These are phyloP conservation scores for Perodicticus potto DNA, from an alignment of 2,797 vertebrate species.

Conservation along the genomic window DNA sequence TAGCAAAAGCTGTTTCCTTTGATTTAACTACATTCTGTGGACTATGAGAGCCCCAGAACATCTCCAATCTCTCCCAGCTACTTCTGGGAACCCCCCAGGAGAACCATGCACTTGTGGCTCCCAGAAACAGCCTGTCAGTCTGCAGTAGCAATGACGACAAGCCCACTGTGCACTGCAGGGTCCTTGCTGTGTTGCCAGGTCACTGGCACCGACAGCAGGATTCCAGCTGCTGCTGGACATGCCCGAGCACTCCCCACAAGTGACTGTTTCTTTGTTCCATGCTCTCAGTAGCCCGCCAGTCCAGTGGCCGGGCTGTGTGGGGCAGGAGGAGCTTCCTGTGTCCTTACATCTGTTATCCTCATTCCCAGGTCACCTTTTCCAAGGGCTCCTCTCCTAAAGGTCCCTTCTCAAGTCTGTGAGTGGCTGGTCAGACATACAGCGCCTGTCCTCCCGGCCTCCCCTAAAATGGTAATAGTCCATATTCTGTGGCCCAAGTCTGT, in stretches of 20 bases:
- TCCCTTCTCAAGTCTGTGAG: neutral
- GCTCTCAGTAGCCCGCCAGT: neutral
- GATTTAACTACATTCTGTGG: neutral
- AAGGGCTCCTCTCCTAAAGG: neutral
- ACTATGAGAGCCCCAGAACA: neutral
- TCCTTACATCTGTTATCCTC: neutral
- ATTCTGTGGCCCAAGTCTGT: neutral
- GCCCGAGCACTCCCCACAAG: too few species aligned
- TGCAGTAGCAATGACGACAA: neutral
- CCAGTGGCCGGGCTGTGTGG: too few species aligned
- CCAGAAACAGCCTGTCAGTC: neutral
- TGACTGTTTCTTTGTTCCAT: neutral
- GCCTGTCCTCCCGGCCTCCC: neutral
- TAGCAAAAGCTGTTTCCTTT: neutral
- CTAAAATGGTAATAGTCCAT: neutral
- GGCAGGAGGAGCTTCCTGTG: neutral
- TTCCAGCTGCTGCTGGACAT: neutral
- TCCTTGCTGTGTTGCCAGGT: neutral
- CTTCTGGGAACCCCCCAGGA: slow-evolving; percentile 16
- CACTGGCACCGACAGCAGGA: neutral
- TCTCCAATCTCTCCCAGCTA: neutral
- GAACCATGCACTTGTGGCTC: neutral
- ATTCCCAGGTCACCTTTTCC: neutral
- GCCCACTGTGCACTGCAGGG: neutral
- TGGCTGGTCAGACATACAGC: neutral